These are phyloP conservation scores for Lepidurus arcticus DNA, from an alignment of 1,140 invertebrate genomes.

Conservation along the genomic window DNA sequence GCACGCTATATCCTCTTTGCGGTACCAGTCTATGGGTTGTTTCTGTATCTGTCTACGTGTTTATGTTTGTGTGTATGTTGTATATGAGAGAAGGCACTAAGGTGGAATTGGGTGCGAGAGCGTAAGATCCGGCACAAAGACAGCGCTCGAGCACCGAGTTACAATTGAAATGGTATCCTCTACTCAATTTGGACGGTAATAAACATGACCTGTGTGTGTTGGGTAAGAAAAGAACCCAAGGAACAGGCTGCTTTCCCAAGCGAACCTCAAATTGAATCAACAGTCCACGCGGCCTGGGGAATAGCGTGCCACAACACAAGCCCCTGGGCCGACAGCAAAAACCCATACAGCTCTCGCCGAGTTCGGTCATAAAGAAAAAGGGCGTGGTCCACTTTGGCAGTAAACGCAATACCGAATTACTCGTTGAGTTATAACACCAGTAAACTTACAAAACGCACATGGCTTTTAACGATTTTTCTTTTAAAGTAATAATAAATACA, in stretches of 20 bases:
- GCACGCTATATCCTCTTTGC: not conserved
- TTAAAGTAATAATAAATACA: too few species aligned
- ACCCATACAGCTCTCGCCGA: not conserved
- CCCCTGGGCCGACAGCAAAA: not conserved
- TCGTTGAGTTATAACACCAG: not conserved
- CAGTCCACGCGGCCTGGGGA: not conserved
- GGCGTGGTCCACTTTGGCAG: not conserved
- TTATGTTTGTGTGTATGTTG: too few species aligned
- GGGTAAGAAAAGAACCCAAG: not conserved
- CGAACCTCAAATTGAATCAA: constrained; percentile 19
- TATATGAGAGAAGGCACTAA: not conserved
- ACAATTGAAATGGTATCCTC: not conserved
- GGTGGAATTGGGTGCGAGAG: not conserved
- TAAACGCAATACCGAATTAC: not conserved
- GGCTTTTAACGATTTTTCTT: too few species aligned
- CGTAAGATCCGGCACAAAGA: not conserved
- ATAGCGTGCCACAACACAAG: not conserved
- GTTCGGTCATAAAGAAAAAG: constrained; percentile 5
- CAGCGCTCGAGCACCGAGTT: not conserved
- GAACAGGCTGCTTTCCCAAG: not conserved
- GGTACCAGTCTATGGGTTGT: not conserved
- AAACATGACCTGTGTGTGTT: constrained; percentile 8
- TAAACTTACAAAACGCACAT: too few species aligned
- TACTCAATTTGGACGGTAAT: not conserved
- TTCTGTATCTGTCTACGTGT: too few species aligned